These are phyloP conservation scores for Caloenas nicobarica DNA, from an alignment of 2,113 vertebrate species.

Conservation along the genomic window DNA sequence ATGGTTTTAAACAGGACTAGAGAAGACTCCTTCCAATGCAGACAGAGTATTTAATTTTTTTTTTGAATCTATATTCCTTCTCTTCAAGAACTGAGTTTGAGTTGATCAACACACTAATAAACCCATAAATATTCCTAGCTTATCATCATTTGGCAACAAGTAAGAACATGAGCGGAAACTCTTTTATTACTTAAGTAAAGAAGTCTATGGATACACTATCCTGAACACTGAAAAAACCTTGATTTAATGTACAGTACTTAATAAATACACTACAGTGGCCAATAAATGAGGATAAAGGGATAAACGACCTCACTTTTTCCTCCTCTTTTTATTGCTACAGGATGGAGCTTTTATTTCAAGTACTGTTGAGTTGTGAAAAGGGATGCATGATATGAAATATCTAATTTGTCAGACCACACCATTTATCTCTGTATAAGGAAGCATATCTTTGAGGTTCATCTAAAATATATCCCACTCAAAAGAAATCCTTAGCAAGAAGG, in stretches of 20 bases:
- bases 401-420: neutral
- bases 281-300: neutral
- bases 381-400: neutral
- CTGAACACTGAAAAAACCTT: neutral
- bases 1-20: neutral
- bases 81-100: neutral
- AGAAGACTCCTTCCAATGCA: neutral
- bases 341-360: neutral
- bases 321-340: neutral
- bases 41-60: neutral
- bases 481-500: neutral
- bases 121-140: neutral
- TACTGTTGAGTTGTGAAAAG: neutral
- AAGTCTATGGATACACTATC: neutral
- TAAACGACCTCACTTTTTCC: neutral
- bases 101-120: neutral
- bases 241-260: neutral
- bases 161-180: neutral
- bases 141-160: neutral
- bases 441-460: neutral
- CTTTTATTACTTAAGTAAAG: neutral
- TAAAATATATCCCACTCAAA: neutral
- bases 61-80: neutral
- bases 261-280: neutral
- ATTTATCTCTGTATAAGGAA: neutral